phyloP scores from a whole-genome alignment of 1,140 invertebrate species.

The Rhagoletis pomonella region DNA sequence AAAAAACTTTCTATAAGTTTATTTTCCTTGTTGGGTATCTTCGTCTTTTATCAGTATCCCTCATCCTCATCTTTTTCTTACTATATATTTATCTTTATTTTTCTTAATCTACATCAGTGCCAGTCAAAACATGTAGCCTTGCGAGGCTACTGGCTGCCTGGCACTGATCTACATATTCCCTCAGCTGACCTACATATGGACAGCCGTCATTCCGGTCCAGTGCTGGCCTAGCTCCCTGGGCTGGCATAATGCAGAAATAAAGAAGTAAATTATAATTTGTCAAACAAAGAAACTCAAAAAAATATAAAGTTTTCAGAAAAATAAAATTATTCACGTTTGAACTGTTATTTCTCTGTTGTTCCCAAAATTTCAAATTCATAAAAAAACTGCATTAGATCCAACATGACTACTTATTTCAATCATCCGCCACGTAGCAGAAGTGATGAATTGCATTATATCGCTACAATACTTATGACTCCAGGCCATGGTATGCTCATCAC shows the following conservation, averaged over 20 bases:
- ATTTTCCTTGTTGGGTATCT: no score
- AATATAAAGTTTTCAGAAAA: neutral
- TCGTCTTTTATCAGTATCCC: no score
- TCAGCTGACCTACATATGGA: no score
- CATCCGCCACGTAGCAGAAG: neutral
- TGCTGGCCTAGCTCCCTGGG: no score
- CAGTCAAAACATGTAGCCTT: no score
- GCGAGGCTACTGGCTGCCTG: no score
- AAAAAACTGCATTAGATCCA: neutral
- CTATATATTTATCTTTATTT: no score
- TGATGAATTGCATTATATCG: neutral
- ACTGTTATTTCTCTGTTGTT: neutral
- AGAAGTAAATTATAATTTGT: neutral
- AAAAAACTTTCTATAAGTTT: no score
- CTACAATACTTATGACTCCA: neutral
- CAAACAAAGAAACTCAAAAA: neutral
- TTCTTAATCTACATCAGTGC: no score
- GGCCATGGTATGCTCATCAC: neutral
- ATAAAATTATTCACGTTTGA: neutral
- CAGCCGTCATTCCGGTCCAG: no score
- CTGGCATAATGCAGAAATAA: neutral
- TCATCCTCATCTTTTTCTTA: no score
- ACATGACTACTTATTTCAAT: slow-evolving; percentile 40
- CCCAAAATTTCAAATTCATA: neutral
- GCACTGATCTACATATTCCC: no score